A percentile compares a stretch with the other conserved stretches of the same genome.
Evolutionary conservation across 2,113 vertebrate genomes (phyloP).

Genomic region (Dolichallabes microphthalmus): DNA sequence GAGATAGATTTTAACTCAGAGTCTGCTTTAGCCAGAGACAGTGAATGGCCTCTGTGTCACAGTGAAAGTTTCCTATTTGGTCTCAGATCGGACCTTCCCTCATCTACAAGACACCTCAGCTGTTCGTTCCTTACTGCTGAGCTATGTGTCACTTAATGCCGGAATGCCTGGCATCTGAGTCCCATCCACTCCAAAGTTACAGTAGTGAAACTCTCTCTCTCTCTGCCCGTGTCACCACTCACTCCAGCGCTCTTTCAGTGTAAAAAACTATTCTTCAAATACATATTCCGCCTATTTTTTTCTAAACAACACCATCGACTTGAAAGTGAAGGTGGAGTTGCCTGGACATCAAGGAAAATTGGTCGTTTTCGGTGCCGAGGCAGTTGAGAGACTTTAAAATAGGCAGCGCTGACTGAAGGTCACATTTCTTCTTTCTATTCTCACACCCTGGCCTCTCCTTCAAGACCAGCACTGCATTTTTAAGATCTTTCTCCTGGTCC

Average conservation of each 20-base stretch:
- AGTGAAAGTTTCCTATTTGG: slow-evolving; percentile 51
- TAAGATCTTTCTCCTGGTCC: slow-evolving; percentile 6
- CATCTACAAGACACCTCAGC: slow-evolving; percentile 77
- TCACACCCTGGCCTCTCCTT: slow-evolving; percentile 57
- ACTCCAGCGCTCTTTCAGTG: not conserved
- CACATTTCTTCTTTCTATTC: slow-evolving; percentile 71
- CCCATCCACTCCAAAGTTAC: slow-evolving; percentile 58
- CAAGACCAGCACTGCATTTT: slow-evolving; percentile 45
- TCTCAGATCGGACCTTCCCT: slow-evolving; percentile 37
- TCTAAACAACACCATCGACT: not conserved
- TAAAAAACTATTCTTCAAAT: not conserved
- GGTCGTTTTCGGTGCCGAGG: slow-evolving; percentile 43
- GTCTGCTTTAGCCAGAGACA: slow-evolving; percentile 16
- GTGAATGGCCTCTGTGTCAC: slow-evolving; percentile 27
- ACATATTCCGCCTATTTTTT: not conserved
- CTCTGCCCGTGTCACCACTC: not conserved
- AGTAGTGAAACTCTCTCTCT: slow-evolving; percentile 32
- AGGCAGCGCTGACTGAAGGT: slow-evolving; percentile 63
- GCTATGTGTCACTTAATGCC: slow-evolving; percentile 77
- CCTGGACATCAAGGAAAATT: not conserved
- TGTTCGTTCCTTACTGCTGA: slow-evolving; percentile 84
- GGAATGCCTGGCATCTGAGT: slow-evolving; percentile 63
- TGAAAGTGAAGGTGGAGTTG: not conserved
- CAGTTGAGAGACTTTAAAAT: slow-evolving; percentile 64
- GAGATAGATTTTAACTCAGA: not conserved